Percentiles rank a stretch among this genome's conserved stretches.
Evolutionary conservation across 2,797 vertebrate species (phyloP).

Genomic region (Pangasius macronema): DNA sequence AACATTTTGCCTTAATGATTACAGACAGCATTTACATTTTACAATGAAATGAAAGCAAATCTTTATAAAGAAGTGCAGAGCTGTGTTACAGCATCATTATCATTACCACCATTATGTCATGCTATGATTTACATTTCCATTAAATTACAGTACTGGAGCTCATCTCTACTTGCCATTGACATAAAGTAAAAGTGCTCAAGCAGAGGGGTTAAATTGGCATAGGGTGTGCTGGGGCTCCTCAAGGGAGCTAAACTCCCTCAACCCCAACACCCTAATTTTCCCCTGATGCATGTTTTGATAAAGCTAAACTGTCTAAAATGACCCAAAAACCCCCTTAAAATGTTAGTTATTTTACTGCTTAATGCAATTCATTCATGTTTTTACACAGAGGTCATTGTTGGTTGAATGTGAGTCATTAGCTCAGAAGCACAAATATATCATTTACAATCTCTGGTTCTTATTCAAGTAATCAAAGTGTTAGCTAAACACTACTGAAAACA

Average conservation of each 20-base stretch:
- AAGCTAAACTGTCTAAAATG: conserved; percentile 8
- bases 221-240: conserved; percentile 7
- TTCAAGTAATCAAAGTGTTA: conserved; percentile 16
- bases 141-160: background rate
- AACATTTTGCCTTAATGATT: conserved; percentile 11
- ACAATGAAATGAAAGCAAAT: background rate
- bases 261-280: background rate
- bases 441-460: conserved; percentile 11
- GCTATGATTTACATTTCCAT: conserved; percentile 16
- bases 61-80: background rate
- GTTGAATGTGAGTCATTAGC: conserved; percentile 3
- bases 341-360: background rate
- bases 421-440: conserved; percentile 7
- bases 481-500: background rate
- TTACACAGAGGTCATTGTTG: conserved; percentile 4
- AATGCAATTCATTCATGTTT: background rate
- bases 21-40: background rate
- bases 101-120: conserved; percentile 29
- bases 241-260: background rate
- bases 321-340: too few relatives aligned
- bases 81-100: background rate
- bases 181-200: background rate
- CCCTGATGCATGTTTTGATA: background rate
- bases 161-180: conserved; percentile 1
- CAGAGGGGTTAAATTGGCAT: background rate